Percentiles rank a stretch among this genome's conserved stretches.
These are phyloP conservation scores for Chymomyza fuscimana DNA, from an alignment of 2,888 invertebrate genomes.

Conservation along the genomic window DNA sequence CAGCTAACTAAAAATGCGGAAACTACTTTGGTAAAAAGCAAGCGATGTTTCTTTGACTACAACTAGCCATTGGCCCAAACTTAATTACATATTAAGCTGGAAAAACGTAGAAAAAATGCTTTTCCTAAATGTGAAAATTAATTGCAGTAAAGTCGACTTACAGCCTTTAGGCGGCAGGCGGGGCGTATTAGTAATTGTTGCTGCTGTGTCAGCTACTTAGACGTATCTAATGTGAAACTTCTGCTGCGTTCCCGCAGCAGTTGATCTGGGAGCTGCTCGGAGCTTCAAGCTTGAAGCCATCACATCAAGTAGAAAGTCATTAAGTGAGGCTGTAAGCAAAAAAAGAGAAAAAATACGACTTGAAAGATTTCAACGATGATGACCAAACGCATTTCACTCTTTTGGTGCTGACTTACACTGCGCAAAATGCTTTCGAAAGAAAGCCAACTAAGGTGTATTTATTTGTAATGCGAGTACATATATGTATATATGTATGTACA, in stretches of 20 bases:
- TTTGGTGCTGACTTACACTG: conserved; percentile 31
- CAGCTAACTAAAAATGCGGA: conserved; percentile 19
- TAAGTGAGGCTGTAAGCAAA: conserved; percentile 7
- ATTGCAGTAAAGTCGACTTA: conserved; percentile 30
- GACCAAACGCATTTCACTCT: conserved; percentile 6
- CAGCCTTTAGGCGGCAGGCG: neutral
- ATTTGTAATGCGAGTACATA: no score
- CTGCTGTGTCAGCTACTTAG: conserved; percentile 22
- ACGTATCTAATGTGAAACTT: conserved; percentile 69
- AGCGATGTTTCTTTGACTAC: no score
- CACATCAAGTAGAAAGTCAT: conserved; percentile 20
- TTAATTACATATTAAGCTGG: neutral
- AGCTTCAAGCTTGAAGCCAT: conserved; percentile 54
- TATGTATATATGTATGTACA: neutral
- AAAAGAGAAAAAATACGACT: neutral
- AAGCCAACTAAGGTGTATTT: conserved; percentile 39
- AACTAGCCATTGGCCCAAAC: no score
- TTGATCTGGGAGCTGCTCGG: conserved; percentile 37
- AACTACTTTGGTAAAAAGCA: conserved; percentile 41
- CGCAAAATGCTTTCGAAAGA: conserved; percentile 50
- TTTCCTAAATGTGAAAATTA: conserved; percentile 56
- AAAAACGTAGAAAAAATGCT: neutral
- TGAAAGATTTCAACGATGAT: neutral
- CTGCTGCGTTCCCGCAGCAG: conserved; percentile 36
- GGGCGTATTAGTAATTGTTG: conserved; percentile 36